A percentile compares a stretch with the other conserved stretches of the same genome.
These are phyloP conservation scores for Mythimna impura DNA, from an alignment of 2,888 invertebrate species.

Conservation along the genomic window DNA sequence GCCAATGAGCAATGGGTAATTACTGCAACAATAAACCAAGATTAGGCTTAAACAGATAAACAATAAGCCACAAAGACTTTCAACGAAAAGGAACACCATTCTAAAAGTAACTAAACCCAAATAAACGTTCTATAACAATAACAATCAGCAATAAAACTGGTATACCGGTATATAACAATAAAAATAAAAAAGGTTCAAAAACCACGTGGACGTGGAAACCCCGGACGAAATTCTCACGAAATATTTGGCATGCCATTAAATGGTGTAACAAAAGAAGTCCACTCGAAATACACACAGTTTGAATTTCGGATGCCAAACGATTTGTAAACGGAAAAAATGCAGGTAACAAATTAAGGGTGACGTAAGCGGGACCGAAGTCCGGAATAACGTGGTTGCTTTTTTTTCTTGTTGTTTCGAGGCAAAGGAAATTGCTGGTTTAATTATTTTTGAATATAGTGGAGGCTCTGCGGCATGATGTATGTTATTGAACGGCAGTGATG, in stretches of 20 bases:
- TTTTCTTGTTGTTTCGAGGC: conserved; percentile 16
- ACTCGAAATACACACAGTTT: conserved; percentile 55
- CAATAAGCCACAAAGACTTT: not conserved
- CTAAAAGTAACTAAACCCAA: conserved; percentile 12
- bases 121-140: conserved; percentile 31
- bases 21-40: not conserved
- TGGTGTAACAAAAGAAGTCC: conserved; percentile 59
- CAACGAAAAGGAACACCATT: not conserved
- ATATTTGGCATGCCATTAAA: conserved; percentile 61
- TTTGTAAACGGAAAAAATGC: conserved; percentile 61
- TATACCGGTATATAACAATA: conserved; percentile 30
- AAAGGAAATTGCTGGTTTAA: conserved; percentile 46
- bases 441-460: conserved; percentile 39
- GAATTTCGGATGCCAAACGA: conserved; percentile 48
- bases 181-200: conserved; percentile 39
- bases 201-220: conserved; percentile 55
- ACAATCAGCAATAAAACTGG: conserved; percentile 29
- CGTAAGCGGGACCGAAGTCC: conserved; percentile 47
- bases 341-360: conserved; percentile 66
- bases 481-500: conserved; percentile 8
- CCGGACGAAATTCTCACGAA: conserved; percentile 67
- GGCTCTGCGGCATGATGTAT: conserved; percentile 15
- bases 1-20: not conserved
- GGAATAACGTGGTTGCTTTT: conserved; percentile 35
- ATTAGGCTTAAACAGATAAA: not conserved